phyloP scores from a whole-genome alignment of 1,140 invertebrate species.

The Drosophila paulistorum region DNA sequence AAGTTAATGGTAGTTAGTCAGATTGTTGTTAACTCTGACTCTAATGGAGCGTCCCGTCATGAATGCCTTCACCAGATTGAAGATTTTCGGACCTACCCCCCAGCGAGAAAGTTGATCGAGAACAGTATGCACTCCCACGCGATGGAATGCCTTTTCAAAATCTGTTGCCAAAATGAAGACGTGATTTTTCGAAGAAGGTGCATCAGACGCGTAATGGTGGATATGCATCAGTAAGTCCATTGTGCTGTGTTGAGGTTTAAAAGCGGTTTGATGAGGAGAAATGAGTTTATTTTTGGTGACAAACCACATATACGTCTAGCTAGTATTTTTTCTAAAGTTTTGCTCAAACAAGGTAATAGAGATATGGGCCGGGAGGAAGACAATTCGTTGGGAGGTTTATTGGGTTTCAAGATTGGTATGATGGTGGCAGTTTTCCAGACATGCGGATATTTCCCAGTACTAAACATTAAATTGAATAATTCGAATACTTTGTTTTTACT shows the following conservation, averaged over 20 bases:
- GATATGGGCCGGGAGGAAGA: slow-evolving; percentile 29
- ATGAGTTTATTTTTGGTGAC: slow-evolving; percentile 37
- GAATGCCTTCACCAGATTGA: no score
- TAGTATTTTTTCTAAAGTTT: slow-evolving; percentile 41
- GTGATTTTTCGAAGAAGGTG: slow-evolving; percentile 26
- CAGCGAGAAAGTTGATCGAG: no score
- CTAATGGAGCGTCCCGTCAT: no score
- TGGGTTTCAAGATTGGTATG: slow-evolving; percentile 26
- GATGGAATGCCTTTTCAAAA: no score
- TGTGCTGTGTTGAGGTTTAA: slow-evolving; percentile 33
- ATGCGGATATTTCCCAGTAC: no score
- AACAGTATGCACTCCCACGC: no score
- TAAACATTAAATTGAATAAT: no score
- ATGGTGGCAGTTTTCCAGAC: not conserved
- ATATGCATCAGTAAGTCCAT: no score
- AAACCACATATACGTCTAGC: slow-evolving; percentile 30
- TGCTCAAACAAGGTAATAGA: slow-evolving; percentile 30
- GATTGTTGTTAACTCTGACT: no score
- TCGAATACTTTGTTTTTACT: no score
- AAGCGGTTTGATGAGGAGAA: slow-evolving; percentile 37
- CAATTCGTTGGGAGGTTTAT: slow-evolving; percentile 26
- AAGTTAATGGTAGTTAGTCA: slow-evolving; percentile 20
- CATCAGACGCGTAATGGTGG: slow-evolving; percentile 28
- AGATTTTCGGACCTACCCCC: no score
- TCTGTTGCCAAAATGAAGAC: slow-evolving; percentile 31